Base-by-base conservation (phyloP, 2,113 vertebrate species). In the Melanostigma gelatinosum region DNA sequence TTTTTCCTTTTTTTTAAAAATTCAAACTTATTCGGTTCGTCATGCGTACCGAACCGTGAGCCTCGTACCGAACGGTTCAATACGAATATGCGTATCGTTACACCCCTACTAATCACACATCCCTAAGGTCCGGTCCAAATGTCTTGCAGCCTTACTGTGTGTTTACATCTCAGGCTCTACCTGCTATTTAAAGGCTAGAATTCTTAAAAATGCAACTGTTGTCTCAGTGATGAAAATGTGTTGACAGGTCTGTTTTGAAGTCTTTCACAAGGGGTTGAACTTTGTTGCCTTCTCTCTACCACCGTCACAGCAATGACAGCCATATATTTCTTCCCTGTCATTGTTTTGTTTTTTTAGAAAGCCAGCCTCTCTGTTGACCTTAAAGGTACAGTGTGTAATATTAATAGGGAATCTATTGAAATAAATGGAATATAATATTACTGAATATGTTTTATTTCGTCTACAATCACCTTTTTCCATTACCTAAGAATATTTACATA, bases 261-360 rank as follows among this genome's bases (percentile, higher is more conserved):
- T 16, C 36, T 65, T 58, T 16, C 6, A 27, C 16, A 36, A 38
- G 10, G 57, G 29, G 58, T 55, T 50, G 29, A 8, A 27, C 72
- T 63, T 34, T 15, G 50, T 40, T 50, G 52, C 24, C 4, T 44
- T 4, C 27, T 62, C 34, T 66, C n/a, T 5, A 7, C 55, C 27
- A 22, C 18, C 5, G 29, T 57, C 55, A 73, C 16, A 18, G 46
- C 55, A 60, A 83, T 61, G 71, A 32, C 67, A 34, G 63, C 48
- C 50, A 12, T 52, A 7, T 24, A 1, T 50, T 29, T 5, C 1
- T 34, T 74, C 55, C n/a, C 27, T 48, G 66, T 65, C 68, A 24
- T 66, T 65, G 65, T 27, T 29, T 6, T 29, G 1, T 32, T 2
- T 22, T 36, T 24, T 29, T 6, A 74, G 32, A 36, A 63, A 55